These are phyloP conservation scores for Melikaiella ostensackeni DNA, from an alignment of 2,888 invertebrate genomes.

Conservation along the genomic window DNA sequence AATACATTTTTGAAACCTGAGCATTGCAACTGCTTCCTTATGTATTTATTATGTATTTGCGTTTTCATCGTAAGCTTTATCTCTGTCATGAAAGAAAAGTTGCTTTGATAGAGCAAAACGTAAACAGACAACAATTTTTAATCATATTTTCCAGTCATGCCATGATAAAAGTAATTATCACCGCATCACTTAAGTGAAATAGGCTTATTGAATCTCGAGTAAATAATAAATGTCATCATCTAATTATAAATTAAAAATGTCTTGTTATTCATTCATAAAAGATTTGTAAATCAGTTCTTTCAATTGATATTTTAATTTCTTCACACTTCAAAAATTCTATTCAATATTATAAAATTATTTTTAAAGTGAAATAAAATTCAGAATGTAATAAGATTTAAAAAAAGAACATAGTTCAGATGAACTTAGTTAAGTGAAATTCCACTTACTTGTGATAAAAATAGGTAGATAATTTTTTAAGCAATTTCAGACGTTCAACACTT, in stretches of 20 bases:
- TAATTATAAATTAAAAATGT: no score
- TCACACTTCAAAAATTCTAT: background rate
- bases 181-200: no score
- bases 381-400: background rate
- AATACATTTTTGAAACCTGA: background rate
- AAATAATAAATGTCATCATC: no score
- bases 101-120: background rate
- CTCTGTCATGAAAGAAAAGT: background rate
- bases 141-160: no score
- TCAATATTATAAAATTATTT: background rate
- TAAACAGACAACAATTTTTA: no score
- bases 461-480: background rate
- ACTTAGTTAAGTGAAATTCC: background rate
- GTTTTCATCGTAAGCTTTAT: background rate
- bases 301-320: background rate
- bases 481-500: background rate
- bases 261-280: no score
- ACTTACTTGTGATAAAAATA: conserved; percentile 5
- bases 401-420: background rate
- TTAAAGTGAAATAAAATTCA: no score
- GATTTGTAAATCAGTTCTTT: no score
- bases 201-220: no score
- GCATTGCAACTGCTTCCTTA: background rate
- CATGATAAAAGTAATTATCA: no score
- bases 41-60: no score